Percentiles rank a stretch among this genome's conserved stretches.
phyloP scores from a whole-genome alignment of 2,888 invertebrate species.

The Ophion ellenae region DNA sequence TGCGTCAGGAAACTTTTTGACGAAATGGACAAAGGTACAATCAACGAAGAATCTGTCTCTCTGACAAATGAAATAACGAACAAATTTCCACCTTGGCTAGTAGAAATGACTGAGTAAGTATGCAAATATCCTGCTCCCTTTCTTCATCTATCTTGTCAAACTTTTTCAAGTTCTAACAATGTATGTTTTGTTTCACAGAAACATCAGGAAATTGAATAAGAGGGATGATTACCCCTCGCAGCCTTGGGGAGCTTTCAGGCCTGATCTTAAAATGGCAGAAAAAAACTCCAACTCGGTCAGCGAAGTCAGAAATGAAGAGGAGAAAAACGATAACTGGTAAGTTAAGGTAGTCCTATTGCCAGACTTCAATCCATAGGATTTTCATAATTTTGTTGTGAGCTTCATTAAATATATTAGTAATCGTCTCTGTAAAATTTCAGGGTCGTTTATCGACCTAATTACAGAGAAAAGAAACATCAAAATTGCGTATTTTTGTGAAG shows the following conservation, averaged over 20 bases:
- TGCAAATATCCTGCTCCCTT: not conserved
- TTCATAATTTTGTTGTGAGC: no score
- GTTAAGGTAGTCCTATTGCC: conserved; percentile 2
- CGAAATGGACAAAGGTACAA: conserved; percentile 64
- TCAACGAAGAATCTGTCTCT: conserved; percentile 54
- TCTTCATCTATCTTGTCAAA: not conserved
- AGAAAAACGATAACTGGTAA: conserved; percentile 46
- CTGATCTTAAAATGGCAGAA: conserved; percentile 37
- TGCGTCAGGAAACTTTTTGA: not conserved
- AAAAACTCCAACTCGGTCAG: conserved; percentile 41
- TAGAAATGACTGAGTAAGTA: conserved; percentile 76
- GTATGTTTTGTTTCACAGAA: conserved; percentile 63
- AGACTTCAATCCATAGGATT: no score
- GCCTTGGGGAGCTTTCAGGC: conserved; percentile 46
- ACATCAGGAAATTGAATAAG: conserved; percentile 68
- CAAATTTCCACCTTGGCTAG: conserved; percentile 74
- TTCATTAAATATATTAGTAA: no score
- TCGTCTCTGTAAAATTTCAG: no score
- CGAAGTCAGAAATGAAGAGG: conserved; percentile 55
- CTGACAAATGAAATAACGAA: conserved; percentile 61
- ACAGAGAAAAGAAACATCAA: no score
- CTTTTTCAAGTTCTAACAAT: not conserved
- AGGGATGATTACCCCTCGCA: conserved; percentile 65
- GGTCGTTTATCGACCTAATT: no score
- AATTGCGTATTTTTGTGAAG: no score